A percentile compares a stretch with the other conserved stretches of the same genome.
Evolutionary conservation across 1,140 invertebrate species (phyloP).

Genomic region (Hypothenemus hampei): DNA sequence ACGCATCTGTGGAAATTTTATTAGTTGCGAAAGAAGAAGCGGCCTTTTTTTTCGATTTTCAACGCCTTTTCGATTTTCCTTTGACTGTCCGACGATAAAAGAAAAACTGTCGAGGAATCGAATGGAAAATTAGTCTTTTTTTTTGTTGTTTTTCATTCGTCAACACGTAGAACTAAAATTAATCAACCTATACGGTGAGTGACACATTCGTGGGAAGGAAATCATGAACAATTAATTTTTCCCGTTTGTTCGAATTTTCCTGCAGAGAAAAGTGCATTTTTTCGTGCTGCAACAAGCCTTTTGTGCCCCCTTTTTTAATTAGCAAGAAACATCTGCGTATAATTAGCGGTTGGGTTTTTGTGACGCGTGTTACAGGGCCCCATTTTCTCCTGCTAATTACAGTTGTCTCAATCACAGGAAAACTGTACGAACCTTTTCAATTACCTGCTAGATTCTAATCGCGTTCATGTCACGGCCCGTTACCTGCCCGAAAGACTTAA

Average conservation of each 20-base stretch:
- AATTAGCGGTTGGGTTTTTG: conserved; percentile 35
- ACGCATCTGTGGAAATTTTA: conserved; percentile 46
- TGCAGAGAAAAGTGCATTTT: not conserved
- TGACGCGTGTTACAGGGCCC: too few relatives aligned
- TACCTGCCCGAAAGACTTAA: conserved; percentile 19
- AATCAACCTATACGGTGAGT: too few relatives aligned
- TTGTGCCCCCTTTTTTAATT: conserved; percentile 43
- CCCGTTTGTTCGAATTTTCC: not conserved
- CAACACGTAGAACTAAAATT: too few relatives aligned
- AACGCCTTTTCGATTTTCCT: conserved; percentile 10
- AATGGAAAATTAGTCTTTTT: conserved; percentile 10
- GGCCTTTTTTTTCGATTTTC: conserved; percentile 14
- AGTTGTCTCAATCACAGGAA: conserved; percentile 13
- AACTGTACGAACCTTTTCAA: conserved; percentile 26
- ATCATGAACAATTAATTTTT: not conserved
- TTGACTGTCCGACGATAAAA: conserved; percentile 5
- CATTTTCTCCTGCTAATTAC: too few relatives aligned
- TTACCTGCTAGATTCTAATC: conserved; percentile 24
- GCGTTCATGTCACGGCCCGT: conserved; percentile 10
- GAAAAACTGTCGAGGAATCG: not conserved
- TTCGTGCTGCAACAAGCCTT: too few relatives aligned
- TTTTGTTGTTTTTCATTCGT: too few relatives aligned
- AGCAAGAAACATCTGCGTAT: conserved; percentile 42
- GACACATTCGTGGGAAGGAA: too few relatives aligned
- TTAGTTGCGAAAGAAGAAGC: conserved; percentile 40